Evolutionary conservation across 2,888 invertebrate species (phyloP).

Genomic region (Polietes domitor): DNA sequence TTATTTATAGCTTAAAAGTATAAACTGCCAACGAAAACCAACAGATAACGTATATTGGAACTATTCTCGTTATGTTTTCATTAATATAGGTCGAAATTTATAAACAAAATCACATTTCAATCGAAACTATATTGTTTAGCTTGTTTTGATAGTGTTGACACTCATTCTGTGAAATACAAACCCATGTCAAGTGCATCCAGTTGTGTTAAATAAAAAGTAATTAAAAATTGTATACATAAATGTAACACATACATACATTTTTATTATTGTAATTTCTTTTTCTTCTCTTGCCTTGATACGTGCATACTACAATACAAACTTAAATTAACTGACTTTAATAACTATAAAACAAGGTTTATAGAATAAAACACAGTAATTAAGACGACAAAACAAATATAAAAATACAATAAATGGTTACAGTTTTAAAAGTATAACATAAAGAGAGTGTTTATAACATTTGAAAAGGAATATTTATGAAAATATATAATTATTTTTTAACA

Average conservation of each 20-base stretch:
- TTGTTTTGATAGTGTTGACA: no score
- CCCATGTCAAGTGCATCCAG: no score
- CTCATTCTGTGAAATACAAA: no score
- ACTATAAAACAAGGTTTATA: neutral
- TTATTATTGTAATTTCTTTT: neutral
- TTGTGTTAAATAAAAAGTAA: neutral
- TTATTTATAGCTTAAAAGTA: no score
- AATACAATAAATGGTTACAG: neutral
- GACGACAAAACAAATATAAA: neutral
- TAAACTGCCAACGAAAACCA: no score
- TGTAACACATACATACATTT: constrained; percentile 10
- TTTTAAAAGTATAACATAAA: neutral
- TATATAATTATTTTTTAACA: neutral
- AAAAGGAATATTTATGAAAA: neutral
- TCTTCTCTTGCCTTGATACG: no score
- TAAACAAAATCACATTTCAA: no score
- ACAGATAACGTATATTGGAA: no score
- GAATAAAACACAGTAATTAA: neutral
- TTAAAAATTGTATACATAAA: neutral
- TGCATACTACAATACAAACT: neutral
- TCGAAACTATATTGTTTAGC: no score
- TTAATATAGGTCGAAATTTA: no score
- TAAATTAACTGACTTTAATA: neutral
- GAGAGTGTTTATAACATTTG: neutral
- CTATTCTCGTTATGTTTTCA: no score